Evolutionary conservation across 2,888 invertebrate genomes (phyloP), one percentile per base, ranked within the genome.

Genomic region (Parnassius apollo): DNA sequence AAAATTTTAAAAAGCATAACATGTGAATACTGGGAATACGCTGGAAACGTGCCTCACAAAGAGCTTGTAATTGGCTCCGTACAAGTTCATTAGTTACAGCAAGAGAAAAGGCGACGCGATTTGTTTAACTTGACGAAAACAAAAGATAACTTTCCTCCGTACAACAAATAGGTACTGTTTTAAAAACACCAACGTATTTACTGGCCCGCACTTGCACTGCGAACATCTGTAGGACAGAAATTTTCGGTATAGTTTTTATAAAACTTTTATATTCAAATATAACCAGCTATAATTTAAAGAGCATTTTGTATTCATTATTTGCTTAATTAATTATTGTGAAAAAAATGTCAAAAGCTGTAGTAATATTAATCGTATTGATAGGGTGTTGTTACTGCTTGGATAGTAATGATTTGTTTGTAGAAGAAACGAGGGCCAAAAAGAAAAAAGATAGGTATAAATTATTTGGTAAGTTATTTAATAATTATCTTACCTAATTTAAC

Each of bases 61-160:
- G 77, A 76, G 74, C 71, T 72, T 67, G 78, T 82, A 80, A 83
- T 83, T 76, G 80, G 77, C 82, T 80, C 77, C 76, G 75, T 78
- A 85, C 78, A 78, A 77, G 75, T 75, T 71, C 80, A 86, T 90
- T 89, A 82, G 86, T 87, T 80, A 85, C 84, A 83, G 82, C 70
- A 70, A 77, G 76, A 77, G 80, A 83, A 85, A 85, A 83, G 80
- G 71, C 75, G 74, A 68, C 77, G 76, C 73, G 75, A 85, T 87
- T 84, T 81, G 82, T 83, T 84, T 79, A 76, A 83, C 72, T 22
- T 71, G 69, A 80, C 75, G 81, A 79, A 85, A 86, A 90, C 90
- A 90, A 90, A 81, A 77, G 68, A 72, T 61, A 77, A 83, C 88
- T 89, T 89, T 90, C 88, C 81, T 85, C 77, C 69, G 65, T 69